These are phyloP conservation scores for Dendrocopos noguchii DNA, from an alignment of 2,113 vertebrate genomes.

Conservation along the genomic window DNA sequence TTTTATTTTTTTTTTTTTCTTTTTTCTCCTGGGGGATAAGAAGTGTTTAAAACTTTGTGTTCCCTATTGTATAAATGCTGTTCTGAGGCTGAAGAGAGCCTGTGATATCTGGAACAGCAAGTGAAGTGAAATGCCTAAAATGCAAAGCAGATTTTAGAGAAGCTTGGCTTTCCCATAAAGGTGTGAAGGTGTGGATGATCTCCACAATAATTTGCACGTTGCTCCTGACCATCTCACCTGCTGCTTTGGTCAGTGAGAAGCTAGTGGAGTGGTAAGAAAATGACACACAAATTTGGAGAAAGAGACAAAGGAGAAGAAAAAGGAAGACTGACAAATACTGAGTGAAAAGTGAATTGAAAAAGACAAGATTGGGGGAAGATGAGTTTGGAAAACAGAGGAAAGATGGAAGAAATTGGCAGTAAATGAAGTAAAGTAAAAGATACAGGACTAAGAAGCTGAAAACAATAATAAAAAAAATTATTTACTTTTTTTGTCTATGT, in stretches of 20 bases:
- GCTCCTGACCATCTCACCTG: background rate
- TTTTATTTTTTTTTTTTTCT: background rate
- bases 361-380: constrained; percentile 9
- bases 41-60: background rate
- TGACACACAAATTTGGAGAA: background rate
- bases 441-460: background rate
- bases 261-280: constrained; percentile 40
- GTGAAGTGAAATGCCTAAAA: background rate
- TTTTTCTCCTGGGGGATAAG: background rate
- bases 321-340: constrained; percentile 15
- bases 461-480: no score
- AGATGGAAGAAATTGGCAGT: background rate
- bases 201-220: constrained; percentile 20
- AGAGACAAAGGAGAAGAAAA: background rate
- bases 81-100: background rate
- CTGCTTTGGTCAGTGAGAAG: constrained; percentile 7
- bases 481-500: background rate
- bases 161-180: background rate
- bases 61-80: background rate
- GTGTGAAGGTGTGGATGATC: background rate
- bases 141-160: background rate
- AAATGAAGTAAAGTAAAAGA: background rate
- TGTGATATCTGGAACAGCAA: background rate
- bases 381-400: background rate
- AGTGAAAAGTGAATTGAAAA: constrained; percentile 45